Base-by-base conservation (phyloP, 2,113 vertebrate genomes). In the Athene cunicularia region DNA sequence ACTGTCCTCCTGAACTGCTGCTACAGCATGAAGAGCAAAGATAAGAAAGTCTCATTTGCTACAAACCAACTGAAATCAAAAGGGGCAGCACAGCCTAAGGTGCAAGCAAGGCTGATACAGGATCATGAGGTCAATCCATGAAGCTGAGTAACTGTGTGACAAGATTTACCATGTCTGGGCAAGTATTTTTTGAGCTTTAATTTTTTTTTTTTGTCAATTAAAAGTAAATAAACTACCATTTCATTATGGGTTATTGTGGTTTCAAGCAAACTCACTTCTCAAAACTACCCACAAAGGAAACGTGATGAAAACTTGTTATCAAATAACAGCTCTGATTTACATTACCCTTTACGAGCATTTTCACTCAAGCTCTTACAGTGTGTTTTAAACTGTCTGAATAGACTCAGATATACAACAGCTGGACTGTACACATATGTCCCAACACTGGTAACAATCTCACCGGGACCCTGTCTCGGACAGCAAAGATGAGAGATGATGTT, bases 101-200 rank as follows among this genome's bases (percentile, higher is more conserved):
- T 87, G 30, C 16, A 58, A 20, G 32, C 68, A 24, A 18, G 33
- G 59, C 30, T 73, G 85, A 64, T n/a, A 21, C 3, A 19, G 55
- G 2, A 30, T 11, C 19, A 30, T 45, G 39, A 18, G 12, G 16
- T 14, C 19, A 47, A 77, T 27, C 5, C 3, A 2, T 2, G 1
- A 5, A 37, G 23, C 45, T 53, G 64, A 50, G 20, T 67, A 63
- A 86, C 22, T 50, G 17, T 56, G 39, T 9, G 6, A 77, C 45
- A 77, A 58, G 9, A 77, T 81, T 77, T 45, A 81, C 5, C 45
- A 63, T 0, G 0, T 28, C n/a, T 87, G 47, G 41, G 47, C 43
- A 81, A 79, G 19, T 28, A 84, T 17, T 11, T 11, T 70, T 81
- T 26, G n/a, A 21, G 14, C 5, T 73, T 81, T 33, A 81, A 9